These are phyloP conservation scores for human DNA, from an alignment of 2,113 vertebrate species.

Conservation along the genomic window DNA sequence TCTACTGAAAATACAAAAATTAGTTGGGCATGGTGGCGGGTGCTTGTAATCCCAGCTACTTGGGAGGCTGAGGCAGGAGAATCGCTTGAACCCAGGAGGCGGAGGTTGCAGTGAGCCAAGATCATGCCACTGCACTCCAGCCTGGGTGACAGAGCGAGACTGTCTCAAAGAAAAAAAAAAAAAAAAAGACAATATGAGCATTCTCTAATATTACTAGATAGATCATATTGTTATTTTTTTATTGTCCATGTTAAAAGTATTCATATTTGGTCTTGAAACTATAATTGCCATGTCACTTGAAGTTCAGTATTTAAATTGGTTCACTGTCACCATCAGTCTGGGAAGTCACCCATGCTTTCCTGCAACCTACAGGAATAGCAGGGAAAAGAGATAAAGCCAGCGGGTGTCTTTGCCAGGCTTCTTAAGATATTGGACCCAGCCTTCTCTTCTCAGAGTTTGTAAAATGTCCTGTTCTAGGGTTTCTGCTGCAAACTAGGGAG, in stretches of 20 bases:
- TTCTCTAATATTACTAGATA: not conserved
- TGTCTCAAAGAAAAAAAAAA: not conserved
- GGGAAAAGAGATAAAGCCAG: not conserved
- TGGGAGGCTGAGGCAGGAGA: no score
- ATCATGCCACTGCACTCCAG: no score
- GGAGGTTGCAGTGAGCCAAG: no score
- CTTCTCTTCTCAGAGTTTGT: not conserved
- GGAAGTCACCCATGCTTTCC: not conserved
- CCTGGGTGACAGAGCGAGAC: no score
- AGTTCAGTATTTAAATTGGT: not conserved
- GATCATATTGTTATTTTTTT: not conserved
- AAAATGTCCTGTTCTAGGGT: not conserved
- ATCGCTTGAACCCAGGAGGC: no score
- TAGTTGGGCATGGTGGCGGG: no score
- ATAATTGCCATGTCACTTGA: not conserved
- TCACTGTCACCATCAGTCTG: not conserved
- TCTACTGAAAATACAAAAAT: no score
- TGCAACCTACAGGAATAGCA: not conserved
- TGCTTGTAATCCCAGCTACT: no score
- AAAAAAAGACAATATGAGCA: not conserved
- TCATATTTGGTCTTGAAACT: not conserved
- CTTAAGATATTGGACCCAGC: not conserved
- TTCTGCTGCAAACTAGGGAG: not conserved
- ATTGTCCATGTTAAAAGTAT: not conserved
- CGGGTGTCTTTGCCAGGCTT: not conserved